phyloP scores from a whole-genome alignment of 2,888 invertebrate genomes.

The Spatulosminthurus flaviceps region DNA sequence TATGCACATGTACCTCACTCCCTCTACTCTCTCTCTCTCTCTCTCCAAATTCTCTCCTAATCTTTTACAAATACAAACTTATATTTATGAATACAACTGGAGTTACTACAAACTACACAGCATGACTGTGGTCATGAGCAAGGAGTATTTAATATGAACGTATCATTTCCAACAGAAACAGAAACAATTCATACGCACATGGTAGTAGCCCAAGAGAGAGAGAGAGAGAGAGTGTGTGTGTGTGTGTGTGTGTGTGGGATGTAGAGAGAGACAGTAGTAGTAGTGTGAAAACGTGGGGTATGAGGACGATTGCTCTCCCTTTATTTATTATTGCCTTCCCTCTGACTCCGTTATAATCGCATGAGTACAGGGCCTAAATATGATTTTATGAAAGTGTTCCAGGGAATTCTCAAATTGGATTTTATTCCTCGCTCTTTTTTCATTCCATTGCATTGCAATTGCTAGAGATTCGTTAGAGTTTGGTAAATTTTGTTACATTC shows the following conservation, averaged over 20 bases:
- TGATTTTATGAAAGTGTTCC: no score
- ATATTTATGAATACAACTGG: slow-evolving; percentile 40
- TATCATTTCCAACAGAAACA: not conserved
- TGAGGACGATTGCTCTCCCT: no score
- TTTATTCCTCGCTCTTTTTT: no score
- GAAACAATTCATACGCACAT: not conserved
- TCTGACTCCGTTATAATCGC: no score
- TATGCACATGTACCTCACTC: no score
- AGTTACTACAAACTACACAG: not conserved
- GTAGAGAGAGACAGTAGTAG: slow-evolving; percentile 42
- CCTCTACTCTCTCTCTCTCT: not conserved
- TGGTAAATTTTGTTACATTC: no score
- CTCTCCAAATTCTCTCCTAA: not conserved
- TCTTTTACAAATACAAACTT: slow-evolving; percentile 36
- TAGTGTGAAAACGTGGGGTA: not conserved
- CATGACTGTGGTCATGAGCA: slow-evolving; percentile 35
- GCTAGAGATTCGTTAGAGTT: no score
- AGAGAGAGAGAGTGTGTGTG: slow-evolving; percentile 30
- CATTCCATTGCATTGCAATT: no score
- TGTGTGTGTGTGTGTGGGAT: slow-evolving; percentile 51
- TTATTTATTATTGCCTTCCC: no score
- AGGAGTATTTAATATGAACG: slow-evolving; percentile 39
- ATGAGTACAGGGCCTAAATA: no score
- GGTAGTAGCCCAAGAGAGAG: not conserved
- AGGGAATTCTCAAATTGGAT: no score